Evolutionary conservation across 1,140 invertebrate species (phyloP), one percentile per base, ranked within the genome.

Genomic region (Chionoecetes opilio): DNA sequence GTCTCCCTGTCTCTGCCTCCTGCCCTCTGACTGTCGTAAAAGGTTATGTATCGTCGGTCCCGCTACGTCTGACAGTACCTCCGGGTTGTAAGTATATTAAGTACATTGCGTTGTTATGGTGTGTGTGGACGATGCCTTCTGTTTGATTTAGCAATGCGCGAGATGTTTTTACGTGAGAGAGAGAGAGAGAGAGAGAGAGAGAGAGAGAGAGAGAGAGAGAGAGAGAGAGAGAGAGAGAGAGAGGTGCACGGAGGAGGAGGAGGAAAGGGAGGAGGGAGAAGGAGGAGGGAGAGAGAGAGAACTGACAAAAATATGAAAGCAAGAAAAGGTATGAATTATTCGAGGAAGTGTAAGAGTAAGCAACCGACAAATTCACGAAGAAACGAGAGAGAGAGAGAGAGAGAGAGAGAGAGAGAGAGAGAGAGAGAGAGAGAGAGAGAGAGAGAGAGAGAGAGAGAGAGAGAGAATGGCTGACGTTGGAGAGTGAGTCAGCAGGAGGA

Each of bases 361-460:
- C 6, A 29, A 31, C 26, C 9, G 21, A 14, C 6, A 38, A 31
- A 26, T 2, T 2, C 9, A 38, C 34, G 35, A 6, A 38, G 35
- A 31, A 38, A 21, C 14, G 86, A 38, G 85, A 86, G 35, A 31
- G 35, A 38, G 14, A 38, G 34, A 88, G 85, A 88, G 31, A 88
- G 86, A 88, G 31, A 88, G 86, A 88, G 31, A 88, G 87, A 88
- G 87, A 88, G 35, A 37, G 87, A 88, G 87, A 88, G 87, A 88
- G 87, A 88, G 87, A 88, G 87, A 38, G 37, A 38, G 37, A 38
- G 37, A 38, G 87, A 88, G 87, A 88, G 87, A 88, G 87, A 88
- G 87, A 88, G 87, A 88, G 87, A 88, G 87, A 88, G 87, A 88
- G 87, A 88, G 87, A 88, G 87, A 88, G 87, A 88, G 87, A 88